Evolutionary conservation across 2,888 invertebrate species (phyloP).

Genomic region (Leptopilina syphax): DNA sequence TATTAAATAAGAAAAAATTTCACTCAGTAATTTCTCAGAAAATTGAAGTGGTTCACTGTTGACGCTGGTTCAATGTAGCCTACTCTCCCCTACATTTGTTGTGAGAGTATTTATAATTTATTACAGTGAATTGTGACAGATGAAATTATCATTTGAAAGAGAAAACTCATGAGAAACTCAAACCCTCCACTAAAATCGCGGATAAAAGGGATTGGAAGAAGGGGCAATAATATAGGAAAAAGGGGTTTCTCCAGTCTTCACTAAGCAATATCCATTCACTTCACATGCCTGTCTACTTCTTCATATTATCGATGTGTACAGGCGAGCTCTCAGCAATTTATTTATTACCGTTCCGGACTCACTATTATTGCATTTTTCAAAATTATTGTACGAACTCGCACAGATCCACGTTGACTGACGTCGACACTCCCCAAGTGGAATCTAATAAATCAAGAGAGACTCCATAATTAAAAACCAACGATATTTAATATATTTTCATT

Average conservation of each 20-base stretch:
- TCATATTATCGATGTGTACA: conserved; percentile 73
- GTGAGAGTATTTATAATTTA: too few species aligned
- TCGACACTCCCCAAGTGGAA: neutral
- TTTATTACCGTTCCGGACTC: conserved; percentile 74
- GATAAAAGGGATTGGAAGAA: conserved; percentile 64
- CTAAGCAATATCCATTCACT: conserved; percentile 75
- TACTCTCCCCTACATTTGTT: too few species aligned
- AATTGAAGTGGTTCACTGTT: too few species aligned
- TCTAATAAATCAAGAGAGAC: conserved; percentile 34
- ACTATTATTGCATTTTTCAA: conserved; percentile 76
- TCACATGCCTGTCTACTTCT: conserved; percentile 74
- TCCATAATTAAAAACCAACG: conserved; percentile 28
- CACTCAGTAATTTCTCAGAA: too few species aligned
- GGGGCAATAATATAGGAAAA: conserved; percentile 74
- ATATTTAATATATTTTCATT: neutral
- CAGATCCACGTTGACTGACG: conserved; percentile 53
- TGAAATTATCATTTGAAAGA: conserved; percentile 1
- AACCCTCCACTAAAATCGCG: conserved; percentile 53
- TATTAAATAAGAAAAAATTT: too few species aligned
- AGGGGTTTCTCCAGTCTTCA: conserved; percentile 71
- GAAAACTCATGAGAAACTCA: conserved; percentile 48
- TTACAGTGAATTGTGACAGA: neutral
- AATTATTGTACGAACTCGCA: conserved; percentile 57
- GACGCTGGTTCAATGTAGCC: too few species aligned
- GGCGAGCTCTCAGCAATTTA: conserved; percentile 75